Evolutionary conservation across 2,888 invertebrate genomes (phyloP).

Genomic region (Pristionchus mayeri): DNA sequence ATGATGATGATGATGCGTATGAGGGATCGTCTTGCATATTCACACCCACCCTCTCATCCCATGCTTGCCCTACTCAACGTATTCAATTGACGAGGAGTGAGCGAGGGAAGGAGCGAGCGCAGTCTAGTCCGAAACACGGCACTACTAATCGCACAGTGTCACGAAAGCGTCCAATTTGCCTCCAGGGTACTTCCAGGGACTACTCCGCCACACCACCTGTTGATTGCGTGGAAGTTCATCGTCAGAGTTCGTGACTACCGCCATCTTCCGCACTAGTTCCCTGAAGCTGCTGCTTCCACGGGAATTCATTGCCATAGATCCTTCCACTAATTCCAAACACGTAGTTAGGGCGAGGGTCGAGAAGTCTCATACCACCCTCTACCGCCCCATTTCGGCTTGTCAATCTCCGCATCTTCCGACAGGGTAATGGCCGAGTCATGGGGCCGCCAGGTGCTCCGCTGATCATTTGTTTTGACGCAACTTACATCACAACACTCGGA

Average conservation of each 20-base stretch:
- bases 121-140: neutral
- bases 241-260: constrained; percentile 27
- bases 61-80: neutral
- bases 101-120: neutral
- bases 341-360: too few relatives aligned
- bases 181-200: neutral
- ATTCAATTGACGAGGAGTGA: neutral
- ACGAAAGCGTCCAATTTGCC: neutral
- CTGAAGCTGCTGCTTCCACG: too few relatives aligned
- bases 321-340: too few relatives aligned
- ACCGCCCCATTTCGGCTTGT: neutral
- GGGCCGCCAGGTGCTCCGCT: too few relatives aligned
- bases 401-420: too few relatives aligned
- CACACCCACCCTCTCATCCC: constrained; percentile 32
- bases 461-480: too few relatives aligned
- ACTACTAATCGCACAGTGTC: neutral
- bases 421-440: neutral
- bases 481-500: too few relatives aligned
- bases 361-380: neutral
- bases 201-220: neutral
- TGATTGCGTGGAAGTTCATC: constrained; percentile 8
- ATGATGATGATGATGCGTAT: neutral
- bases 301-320: too few relatives aligned
- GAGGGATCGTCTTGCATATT: neutral
- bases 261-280: too few relatives aligned